Percentiles rank a stretch among this genome's conserved stretches.
phyloP scores from a whole-genome alignment of 2,113 vertebrate genomes.

The Salvelinus namaycush region DNA sequence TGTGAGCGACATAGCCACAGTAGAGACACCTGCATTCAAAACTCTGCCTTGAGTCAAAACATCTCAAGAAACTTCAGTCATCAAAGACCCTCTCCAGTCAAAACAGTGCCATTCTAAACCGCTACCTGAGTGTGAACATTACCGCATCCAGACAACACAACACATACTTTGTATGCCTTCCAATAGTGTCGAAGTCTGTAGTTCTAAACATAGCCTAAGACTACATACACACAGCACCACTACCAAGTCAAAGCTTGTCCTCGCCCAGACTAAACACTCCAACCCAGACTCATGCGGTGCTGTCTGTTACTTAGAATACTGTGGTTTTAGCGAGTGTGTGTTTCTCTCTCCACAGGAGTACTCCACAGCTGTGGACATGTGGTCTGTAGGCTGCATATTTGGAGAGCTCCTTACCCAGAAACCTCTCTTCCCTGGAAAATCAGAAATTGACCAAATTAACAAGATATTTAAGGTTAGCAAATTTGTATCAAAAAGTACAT shows the following conservation, averaged over 20 bases:
- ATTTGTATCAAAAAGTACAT: neutral
- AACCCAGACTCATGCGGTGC: constrained; percentile 19
- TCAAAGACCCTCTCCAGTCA: no score
- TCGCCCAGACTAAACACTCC: constrained; percentile 34
- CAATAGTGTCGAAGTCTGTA: no score
- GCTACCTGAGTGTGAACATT: no score
- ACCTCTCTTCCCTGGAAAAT: constrained; percentile 95
- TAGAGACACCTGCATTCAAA: no score
- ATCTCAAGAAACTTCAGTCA: no score
- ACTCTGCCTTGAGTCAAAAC: no score
- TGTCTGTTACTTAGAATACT: constrained; percentile 23
- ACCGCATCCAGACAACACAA: no score
- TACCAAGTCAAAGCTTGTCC: constrained; percentile 41
- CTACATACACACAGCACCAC: neutral
- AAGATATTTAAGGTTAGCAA: constrained; percentile 93
- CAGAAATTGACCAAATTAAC: constrained; percentile 98
- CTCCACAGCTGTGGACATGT: constrained; percentile 98
- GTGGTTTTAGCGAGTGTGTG: constrained; percentile 31
- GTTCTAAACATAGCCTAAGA: no score
- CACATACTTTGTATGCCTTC: no score
- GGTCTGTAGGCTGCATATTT: constrained; percentile 98
- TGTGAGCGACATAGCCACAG: no score
- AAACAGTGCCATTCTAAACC: no score
- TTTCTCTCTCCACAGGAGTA: constrained; percentile 83
- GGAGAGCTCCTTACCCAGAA: constrained; percentile 97